These are phyloP conservation scores for Apus apus DNA, from an alignment of 2,113 vertebrate species.

Conservation along the genomic window DNA sequence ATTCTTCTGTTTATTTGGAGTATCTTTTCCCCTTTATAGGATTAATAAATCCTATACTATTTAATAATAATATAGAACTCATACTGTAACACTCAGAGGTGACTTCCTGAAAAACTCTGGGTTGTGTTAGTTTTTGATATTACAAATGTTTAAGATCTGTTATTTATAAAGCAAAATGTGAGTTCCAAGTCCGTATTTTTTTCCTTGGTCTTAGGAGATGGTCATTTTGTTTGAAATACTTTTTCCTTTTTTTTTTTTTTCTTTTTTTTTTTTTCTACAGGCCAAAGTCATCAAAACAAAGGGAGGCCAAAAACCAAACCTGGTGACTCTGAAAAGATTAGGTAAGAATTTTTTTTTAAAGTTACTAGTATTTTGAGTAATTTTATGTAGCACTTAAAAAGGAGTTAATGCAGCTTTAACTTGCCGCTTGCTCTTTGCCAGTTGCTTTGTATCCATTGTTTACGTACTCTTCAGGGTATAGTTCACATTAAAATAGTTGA, in stretches of 20 bases:
- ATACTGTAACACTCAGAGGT: background rate
- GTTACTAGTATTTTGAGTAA: background rate
- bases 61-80: background rate
- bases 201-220: background rate
- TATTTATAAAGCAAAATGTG: background rate
- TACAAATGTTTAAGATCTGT: background rate
- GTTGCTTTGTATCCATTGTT: background rate
- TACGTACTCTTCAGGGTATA: background rate
- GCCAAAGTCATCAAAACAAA: slow-evolving; percentile 62
- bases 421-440: background rate
- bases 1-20: background rate
- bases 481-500: background rate
- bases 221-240: background rate
- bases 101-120: background rate
- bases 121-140: background rate
- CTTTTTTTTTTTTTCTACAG: slow-evolving; percentile 30
- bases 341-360: slow-evolving; percentile 29
- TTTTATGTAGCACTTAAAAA: background rate
- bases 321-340: slow-evolving; percentile 62
- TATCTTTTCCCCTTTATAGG: background rate
- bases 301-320: slow-evolving; percentile 60
- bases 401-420: background rate
- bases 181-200: background rate
- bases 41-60: background rate
- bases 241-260: background rate